Evolutionary conservation across 2,797 vertebrate genomes (phyloP), one percentile per base, ranked within the genome.

Genomic region (Falco novaeseelandiae): DNA sequence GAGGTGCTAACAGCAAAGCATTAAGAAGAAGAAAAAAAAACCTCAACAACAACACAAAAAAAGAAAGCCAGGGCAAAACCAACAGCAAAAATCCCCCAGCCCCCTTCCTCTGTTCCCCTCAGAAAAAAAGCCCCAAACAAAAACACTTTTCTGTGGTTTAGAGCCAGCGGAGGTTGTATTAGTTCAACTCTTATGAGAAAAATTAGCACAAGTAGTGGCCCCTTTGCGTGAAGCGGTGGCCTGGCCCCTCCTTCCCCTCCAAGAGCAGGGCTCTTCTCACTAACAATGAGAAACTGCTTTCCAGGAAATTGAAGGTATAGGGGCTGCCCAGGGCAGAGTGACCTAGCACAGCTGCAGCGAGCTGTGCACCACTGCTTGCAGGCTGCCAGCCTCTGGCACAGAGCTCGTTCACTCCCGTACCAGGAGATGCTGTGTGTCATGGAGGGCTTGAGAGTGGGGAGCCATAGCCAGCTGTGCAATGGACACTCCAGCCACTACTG

Each of bases 231-330:
- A 93, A 91, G 89, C 4, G 2, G 93, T 58, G 54, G 63, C 79
- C 90, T 83, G 76, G 69, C 84, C 83, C 87, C 91, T 91, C 86
- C 90, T 94, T 82, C 83, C 57, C 63, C 51, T 80, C 57, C 1
- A 9, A 57, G 87, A 87, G 77, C 77, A 51, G 70, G 34, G 71
- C 80, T 93, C 58, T 96, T 97, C 96, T 93, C 71, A 95, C 94
- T 96, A 96, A 81, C 0, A 10, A 79, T 81, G 66, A 83, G 86
- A 91, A 93, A 49, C 38, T 90, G 91, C 96, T 96, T 97, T 97
- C 96, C 97, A 96, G 96, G 96, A 98, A 97, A 97, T 74, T 3
- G 2, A 77, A 87, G 93, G 70, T 87, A 70, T 83, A 69, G 49
- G 18, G 54, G 65, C 93, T 93, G 65, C 92, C 81, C 84, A 4